Evolutionary conservation across 2,888 invertebrate species (phyloP), one percentile per base, ranked within the genome.

Genomic region (Nysson spinosus): DNA sequence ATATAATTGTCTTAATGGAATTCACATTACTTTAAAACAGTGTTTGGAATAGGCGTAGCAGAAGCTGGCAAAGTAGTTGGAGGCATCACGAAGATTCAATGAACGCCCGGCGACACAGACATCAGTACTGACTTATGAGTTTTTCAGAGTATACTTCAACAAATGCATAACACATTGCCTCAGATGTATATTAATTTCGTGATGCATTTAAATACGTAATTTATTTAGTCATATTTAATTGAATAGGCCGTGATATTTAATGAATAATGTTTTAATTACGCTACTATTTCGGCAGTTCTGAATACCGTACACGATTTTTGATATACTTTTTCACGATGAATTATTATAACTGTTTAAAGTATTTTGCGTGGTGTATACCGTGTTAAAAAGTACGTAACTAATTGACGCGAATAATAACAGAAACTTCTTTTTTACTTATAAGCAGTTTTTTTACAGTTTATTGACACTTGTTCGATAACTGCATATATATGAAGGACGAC

Each of bases 1-100:
- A 2, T 24, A 24, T 1, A 2, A 9, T 24, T 9, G 11, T 20
- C 19, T 39, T 30, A 40, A 44, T 11, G 6, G 4, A 22, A 9
- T 20, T 4, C 26, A 4, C 54, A 42, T 56, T 32, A 44, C 39
- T 37, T 34, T 63, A 16, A 54, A 61, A 34, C 34, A 85, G 84
- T 54, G 72, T 74, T 35, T 85, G 84, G 84, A 85, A 82, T 65
- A 80, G 85, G 62, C 82, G 85, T 42, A 85, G 79, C 62, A 80
- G 85, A 71, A 86, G 84, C 72, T 85, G 85, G 85, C 85, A 85
- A 50, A 84, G 79, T 54, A 83, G 65, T 57, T 82, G 79, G 79
- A 77, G 83, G 54, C 81, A 82, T 65, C 81, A 83, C 44, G 81
- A 83, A 51, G 82, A 83, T 50, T 43, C 71, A 35, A 50, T 63